Base-by-base conservation (phyloP, 2,113 vertebrate species). In the Poeciliopsis turrubarensis region DNA sequence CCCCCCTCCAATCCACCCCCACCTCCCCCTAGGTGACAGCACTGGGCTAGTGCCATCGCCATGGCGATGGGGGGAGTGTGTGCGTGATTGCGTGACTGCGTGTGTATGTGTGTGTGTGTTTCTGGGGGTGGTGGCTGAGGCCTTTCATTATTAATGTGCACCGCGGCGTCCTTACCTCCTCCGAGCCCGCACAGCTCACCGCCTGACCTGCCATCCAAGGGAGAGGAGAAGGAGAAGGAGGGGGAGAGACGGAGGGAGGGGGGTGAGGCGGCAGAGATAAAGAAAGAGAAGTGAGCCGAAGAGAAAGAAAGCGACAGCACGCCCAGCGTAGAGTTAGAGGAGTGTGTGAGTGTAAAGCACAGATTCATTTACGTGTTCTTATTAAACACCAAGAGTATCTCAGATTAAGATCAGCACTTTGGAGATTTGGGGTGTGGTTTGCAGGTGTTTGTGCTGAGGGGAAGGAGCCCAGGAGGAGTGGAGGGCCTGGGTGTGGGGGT, bases 71-170 rank as follows among this genome's bases (percentile, higher is more conserved):
- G 72, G 90, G 91, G 88, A 89, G 85, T 70, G 89, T 77, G 81
- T 68, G 80, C 9, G 70, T 68, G 75, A 27, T 54, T 22, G 71
- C 39, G 79, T 68, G 82, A 41, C 75, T 66, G 65, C 29, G 63
- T 73, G 63, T 81, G 73, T 81, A 68, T 62, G 70, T 62, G 70
- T 76, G 72, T 66, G 70, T 73, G 75, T 70, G 75, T 74, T 78
- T 60, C 79, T 73, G 79, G 77, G 77, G 86, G 84, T 73, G 87
- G 92, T 85, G 89, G 93, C 94, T 92, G 89, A 92, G 94, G 92
- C 92, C 92, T 93, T 95, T 92, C 94, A 95, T 95, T 95, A 95
- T 95, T 95, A 95, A 95, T 95, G 94, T 94, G 94, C 90, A 92
- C 94, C 93, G 89, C 91, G 92, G 93, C 92, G 91, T 94, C 93